phyloP scores from a whole-genome alignment of 1,140 invertebrate genomes.

The Rhagoletis pomonella region DNA sequence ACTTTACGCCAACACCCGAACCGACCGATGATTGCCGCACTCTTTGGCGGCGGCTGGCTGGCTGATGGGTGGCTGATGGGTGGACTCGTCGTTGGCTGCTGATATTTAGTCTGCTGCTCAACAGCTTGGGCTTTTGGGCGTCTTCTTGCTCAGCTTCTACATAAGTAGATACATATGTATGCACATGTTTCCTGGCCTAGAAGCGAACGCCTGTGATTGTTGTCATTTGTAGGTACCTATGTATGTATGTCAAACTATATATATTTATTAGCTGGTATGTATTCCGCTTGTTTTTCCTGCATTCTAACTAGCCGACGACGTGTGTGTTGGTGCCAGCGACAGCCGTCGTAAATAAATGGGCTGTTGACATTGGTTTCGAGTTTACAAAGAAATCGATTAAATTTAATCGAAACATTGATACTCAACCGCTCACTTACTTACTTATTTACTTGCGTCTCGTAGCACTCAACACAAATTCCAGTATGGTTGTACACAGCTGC shows the following conservation, averaged over 20 bases:
- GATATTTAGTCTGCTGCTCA: neutral
- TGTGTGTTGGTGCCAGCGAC: neutral
- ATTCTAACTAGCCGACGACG: neutral
- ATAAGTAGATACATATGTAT: neutral
- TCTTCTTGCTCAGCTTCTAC: neutral
- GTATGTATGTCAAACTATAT: neutral
- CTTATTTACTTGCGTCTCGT: slow-evolving; percentile 40
- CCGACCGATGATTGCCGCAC: neutral
- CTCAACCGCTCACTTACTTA: slow-evolving; percentile 19
- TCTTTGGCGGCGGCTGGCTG: neutral
- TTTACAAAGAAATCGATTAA: slow-evolving; percentile 58
- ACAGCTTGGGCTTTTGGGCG: slow-evolving; percentile 20
- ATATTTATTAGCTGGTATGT: neutral
- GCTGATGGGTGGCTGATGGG: neutral
- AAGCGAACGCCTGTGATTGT: neutral
- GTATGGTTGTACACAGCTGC: neutral
- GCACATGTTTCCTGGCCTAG: slow-evolving; percentile 23
- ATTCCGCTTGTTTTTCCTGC: neutral
- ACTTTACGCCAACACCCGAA: neutral
- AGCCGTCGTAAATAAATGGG: slow-evolving; percentile 47
- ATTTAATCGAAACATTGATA: slow-evolving; percentile 58
- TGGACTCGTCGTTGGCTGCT: neutral
- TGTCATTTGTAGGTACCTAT: neutral
- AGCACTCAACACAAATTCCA: neutral
- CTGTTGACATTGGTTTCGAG: slow-evolving; percentile 58